Conservation (phyloP, 2,797 vertebrate species). For the Chiroxiphia lanceolata region DNA sequence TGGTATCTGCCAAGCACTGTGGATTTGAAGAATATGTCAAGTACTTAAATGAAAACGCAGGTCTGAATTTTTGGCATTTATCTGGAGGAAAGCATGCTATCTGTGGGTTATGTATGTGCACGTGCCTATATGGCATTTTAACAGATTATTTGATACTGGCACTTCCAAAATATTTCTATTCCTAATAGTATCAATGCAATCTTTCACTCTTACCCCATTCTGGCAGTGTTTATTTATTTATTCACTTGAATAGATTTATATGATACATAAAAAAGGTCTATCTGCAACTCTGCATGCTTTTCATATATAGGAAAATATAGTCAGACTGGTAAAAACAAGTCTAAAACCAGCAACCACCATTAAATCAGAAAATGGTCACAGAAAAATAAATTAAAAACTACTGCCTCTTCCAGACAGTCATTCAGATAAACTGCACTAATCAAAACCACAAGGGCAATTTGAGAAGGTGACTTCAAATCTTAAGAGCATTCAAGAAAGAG, state of each 20-base stretch:
- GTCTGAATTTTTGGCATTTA: not conserved
- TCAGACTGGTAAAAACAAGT: not conserved
- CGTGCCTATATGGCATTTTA: not conserved
- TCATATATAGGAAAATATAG: not conserved
- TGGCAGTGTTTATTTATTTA: conserved; percentile 29
- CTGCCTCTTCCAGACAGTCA: not conserved
- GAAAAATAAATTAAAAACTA: not conserved
- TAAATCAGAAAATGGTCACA: not conserved
- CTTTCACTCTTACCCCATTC: not conserved
- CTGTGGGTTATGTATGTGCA: not conserved
- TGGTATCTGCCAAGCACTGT: not conserved
- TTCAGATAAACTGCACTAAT: not conserved
- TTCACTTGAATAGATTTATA: conserved; percentile 22
- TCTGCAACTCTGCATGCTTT: not conserved
- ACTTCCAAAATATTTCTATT: not conserved
- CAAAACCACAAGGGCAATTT: not conserved
- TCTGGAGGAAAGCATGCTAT: not conserved
- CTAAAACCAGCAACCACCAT: not conserved
- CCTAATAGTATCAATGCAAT: not conserved
- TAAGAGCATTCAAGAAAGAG: not conserved
- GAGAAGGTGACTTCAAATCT: not conserved
- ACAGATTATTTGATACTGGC: not conserved
- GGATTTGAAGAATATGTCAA: not conserved
- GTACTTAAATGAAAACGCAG: not conserved
- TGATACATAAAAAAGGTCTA: not conserved